A percentile compares a stretch with the other conserved stretches of the same genome.
phyloP scores from a whole-genome alignment of 2,113 vertebrate species.

The Scophthalmus maximus region DNA sequence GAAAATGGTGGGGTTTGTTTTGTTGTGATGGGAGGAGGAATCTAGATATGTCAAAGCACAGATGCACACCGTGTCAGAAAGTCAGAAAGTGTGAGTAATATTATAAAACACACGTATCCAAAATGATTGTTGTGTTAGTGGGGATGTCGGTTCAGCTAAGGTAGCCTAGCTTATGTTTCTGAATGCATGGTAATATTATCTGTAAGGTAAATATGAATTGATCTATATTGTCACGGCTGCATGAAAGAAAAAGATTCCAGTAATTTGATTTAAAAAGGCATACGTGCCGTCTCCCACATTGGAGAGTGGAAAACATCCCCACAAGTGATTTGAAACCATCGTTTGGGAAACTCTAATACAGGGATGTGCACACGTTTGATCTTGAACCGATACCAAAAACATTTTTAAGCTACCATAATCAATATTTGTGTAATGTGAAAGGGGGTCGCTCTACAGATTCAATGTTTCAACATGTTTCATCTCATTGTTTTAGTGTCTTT shows the following conservation, averaged over 20 bases:
- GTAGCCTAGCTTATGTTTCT: not conserved
- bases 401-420: not conserved
- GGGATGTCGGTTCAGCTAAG: constrained; percentile 23
- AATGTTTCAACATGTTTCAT: not conserved
- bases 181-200: not conserved
- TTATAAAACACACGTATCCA: constrained; percentile 45
- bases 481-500: not conserved
- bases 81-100: constrained; percentile 44
- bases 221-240: not conserved
- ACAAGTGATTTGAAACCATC: not conserved
- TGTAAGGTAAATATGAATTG: not conserved
- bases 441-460: not conserved
- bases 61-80: constrained; percentile 28
- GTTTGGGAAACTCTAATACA: not conserved
- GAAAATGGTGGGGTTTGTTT: constrained; percentile 64
- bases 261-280: constrained; percentile 7
- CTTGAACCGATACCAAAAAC: not conserved
- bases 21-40: constrained; percentile 54
- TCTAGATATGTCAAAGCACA: constrained; percentile 64
- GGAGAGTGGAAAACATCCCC: not conserved
- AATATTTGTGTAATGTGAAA: too few species aligned
- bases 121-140: constrained; percentile 3
- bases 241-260: not conserved
- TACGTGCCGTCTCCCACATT: too few species aligned
- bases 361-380: not conserved